Evolutionary conservation across 1,140 invertebrate genomes (phyloP).

Genomic region (Notospermus geniculatus): DNA sequence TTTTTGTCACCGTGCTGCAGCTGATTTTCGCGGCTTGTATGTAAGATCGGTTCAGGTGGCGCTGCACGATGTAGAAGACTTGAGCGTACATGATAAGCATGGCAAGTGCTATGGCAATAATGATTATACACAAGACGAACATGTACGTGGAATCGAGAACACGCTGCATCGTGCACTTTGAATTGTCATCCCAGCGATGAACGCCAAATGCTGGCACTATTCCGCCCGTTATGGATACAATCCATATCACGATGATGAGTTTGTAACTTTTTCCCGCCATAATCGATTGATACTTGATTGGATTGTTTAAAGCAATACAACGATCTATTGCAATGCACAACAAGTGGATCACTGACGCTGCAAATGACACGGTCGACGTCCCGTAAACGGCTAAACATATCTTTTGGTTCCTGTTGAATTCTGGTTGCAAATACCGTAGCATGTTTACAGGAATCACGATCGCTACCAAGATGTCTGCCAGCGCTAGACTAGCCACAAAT

Average conservation of each 20-base stretch:
- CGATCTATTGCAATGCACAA: constrained; percentile 26
- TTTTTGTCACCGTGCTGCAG: background rate
- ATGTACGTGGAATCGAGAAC: constrained; percentile 20
- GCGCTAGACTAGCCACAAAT: constrained; percentile 28
- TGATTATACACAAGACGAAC: constrained; percentile 11
- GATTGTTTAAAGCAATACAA: constrained; percentile 24
- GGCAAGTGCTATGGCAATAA: constrained; percentile 20
- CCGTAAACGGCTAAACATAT: constrained; percentile 25
- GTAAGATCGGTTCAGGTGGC: constrained; percentile 11
- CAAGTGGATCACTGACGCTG: constrained; percentile 24
- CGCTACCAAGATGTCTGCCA: constrained; percentile 25
- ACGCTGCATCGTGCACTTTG: constrained; percentile 23
- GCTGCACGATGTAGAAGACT: constrained; percentile 21
- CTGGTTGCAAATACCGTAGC: constrained; percentile 21
- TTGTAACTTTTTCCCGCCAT: constrained; percentile 23
- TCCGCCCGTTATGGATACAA: constrained; percentile 15
- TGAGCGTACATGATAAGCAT: constrained; percentile 24
- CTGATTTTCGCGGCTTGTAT: constrained; percentile 12
- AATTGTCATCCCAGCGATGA: constrained; percentile 14
- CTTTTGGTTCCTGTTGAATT: constrained; percentile 15
- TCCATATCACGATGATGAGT: constrained; percentile 21
- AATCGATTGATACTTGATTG: constrained; percentile 22
- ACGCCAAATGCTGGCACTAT: constrained; percentile 17
- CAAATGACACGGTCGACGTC: constrained; percentile 21
- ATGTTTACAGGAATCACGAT: constrained; percentile 24